Conservation (phyloP, 2,113 vertebrate species). For the Kryptolebias marmoratus region DNA sequence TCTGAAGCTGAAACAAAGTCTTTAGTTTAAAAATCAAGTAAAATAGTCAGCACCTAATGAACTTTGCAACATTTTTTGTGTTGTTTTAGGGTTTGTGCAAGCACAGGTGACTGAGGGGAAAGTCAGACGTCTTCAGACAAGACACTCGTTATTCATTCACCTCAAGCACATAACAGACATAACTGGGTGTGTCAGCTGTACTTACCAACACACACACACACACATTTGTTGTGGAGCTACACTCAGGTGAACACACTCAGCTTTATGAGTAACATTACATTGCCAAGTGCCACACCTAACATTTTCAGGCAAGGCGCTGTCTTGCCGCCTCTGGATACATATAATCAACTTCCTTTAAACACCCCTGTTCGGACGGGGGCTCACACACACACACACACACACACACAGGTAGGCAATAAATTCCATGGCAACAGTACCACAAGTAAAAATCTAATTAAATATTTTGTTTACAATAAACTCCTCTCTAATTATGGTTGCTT, state of each 20-base stretch:
- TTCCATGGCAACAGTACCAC: conserved; percentile 11
- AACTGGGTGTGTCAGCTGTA: conserved; percentile 50
- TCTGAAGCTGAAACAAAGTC: conserved; percentile 48
- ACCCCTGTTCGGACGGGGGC: conserved; percentile 11
- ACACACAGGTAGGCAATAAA: not conserved
- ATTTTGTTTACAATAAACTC: not conserved
- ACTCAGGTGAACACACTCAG: conserved; percentile 11
- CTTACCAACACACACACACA: conserved; percentile 14
- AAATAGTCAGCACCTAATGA: not conserved
- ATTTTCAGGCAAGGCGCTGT: conserved; percentile 47
- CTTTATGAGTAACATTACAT: conserved; percentile 62
- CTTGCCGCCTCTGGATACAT: conserved; percentile 51
- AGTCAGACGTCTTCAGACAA: conserved; percentile 76
- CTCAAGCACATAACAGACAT: conserved; percentile 66
- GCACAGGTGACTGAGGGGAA: conserved; percentile 28
- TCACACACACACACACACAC: not conserved
- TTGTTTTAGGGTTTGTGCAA: conserved; percentile 9
- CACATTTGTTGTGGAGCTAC: not conserved
- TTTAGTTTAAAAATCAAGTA: conserved; percentile 1
- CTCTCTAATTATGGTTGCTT: conserved; percentile 1
- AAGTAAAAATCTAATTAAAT: not conserved
- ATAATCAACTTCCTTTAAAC: conserved; percentile 62
- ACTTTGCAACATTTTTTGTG: not conserved
- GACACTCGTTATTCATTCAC: conserved; percentile 86
- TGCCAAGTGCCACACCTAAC: conserved; percentile 53